A percentile compares a stretch with the other conserved stretches of the same genome.
Evolutionary conservation across 1,140 invertebrate species (phyloP).

Genomic region (Liolophura sinensis): DNA sequence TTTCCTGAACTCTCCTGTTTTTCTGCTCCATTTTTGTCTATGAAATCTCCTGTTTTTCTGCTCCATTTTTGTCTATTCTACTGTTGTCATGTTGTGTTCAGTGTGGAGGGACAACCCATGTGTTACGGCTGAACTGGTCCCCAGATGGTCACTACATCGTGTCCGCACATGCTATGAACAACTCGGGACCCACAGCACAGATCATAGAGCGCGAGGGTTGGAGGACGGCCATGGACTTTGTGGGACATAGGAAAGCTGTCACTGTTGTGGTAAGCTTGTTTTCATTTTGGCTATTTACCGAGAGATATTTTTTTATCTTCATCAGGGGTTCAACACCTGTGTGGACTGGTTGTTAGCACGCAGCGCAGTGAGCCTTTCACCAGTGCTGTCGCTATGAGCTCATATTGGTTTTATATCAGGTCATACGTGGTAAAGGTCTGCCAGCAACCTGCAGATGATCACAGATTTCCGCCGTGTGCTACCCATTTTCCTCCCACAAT

Average conservation of each 20-base stretch:
- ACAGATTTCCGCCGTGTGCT: too few species aligned
- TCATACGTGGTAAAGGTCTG: too few species aligned
- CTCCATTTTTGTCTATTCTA: too few species aligned
- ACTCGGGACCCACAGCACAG: slow-evolving; percentile 87
- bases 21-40: too few species aligned
- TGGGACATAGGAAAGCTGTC: slow-evolving; percentile 95
- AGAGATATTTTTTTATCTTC: background rate
- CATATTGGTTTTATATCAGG: too few species aligned
- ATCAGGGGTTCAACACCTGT: background rate
- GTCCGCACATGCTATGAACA: slow-evolving; percentile 98
- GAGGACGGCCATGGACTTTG: slow-evolving; percentile 87
- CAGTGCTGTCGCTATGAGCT: background rate
- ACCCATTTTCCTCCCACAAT: too few species aligned
- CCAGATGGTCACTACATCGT: slow-evolving; percentile 96
- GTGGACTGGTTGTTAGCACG: background rate
- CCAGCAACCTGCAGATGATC: too few species aligned
- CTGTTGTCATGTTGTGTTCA: slow-evolving; percentile 32
- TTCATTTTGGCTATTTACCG: background rate
- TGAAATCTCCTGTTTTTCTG: too few species aligned
- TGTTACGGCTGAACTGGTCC: slow-evolving; percentile 92
- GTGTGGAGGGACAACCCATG: slow-evolving; percentile 92
- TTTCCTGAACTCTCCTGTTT: too few species aligned
- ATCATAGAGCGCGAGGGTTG: slow-evolving; percentile 57
- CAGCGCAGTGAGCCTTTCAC: background rate
- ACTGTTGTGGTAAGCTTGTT: slow-evolving; percentile 78